Conservation (phyloP, 2,888 invertebrate genomes). For the Zeuzera pyrina region DNA sequence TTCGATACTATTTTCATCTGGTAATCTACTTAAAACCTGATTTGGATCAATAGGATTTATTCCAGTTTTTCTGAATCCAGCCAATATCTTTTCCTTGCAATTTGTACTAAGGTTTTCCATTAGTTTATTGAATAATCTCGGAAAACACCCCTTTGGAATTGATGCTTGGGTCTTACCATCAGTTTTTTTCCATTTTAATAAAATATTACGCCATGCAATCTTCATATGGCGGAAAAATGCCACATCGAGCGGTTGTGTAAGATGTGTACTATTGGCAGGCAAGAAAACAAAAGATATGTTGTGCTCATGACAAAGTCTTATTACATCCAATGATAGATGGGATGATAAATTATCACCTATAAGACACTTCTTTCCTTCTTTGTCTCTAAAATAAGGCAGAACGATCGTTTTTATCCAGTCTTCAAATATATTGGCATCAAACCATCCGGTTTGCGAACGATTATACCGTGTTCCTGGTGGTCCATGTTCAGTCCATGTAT, state of each 20-base stretch:
- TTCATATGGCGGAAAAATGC: slow-evolving; percentile 29
- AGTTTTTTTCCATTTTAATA: slow-evolving; percentile 16
- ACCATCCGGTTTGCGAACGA: slow-evolving; percentile 32
- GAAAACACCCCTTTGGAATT: slow-evolving; percentile 17
- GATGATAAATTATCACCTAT: slow-evolving; percentile 38
- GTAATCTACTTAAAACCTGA: neutral
- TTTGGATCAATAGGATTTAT: too few species aligned
- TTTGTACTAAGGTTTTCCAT: slow-evolving; percentile 10
- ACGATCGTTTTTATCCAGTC: slow-evolving; percentile 24
- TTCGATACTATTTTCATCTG: neutral
- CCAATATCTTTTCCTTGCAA: slow-evolving; percentile 8
- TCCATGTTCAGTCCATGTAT: slow-evolving; percentile 35
- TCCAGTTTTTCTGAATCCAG: slow-evolving; percentile 2
- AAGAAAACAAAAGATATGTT: slow-evolving; percentile 33
- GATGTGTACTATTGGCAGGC: too few species aligned
- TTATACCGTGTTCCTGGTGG: slow-evolving; percentile 33
- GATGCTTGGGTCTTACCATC: slow-evolving; percentile 12
- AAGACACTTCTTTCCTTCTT: slow-evolving; percentile 23
- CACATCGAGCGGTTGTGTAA: slow-evolving; percentile 33
- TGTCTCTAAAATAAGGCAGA: slow-evolving; percentile 17
- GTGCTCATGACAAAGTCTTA: slow-evolving; percentile 27
- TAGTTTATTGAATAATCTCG: slow-evolving; percentile 13
- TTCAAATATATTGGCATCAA: slow-evolving; percentile 27
- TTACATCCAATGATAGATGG: slow-evolving; percentile 24
- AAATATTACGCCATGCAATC: slow-evolving; percentile 19